Conservation (phyloP, 2,797 vertebrate genomes). For the Sandelia bainsii region DNA sequence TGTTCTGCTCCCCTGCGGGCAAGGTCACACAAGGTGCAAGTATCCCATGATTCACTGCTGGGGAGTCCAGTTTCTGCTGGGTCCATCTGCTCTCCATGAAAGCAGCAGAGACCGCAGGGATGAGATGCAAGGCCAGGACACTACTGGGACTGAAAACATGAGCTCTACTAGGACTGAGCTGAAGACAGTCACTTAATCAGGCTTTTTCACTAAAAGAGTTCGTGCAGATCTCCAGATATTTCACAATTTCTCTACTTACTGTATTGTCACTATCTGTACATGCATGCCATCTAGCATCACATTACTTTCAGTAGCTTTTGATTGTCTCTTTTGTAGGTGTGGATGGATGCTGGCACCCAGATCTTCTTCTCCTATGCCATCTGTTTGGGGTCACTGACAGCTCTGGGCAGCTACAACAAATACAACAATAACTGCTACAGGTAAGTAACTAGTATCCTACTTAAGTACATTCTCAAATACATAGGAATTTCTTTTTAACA, state of each 20-base stretch:
- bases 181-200: not conserved
- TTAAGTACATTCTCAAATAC: not conserved
- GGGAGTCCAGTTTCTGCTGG: conserved; percentile 61
- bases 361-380: conserved; percentile 97
- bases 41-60: conserved; percentile 61
- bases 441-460: conserved; percentile 67
- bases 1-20: conserved; percentile 10
- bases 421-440: conserved; percentile 96
- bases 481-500: not conserved
- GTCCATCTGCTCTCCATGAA: conserved; percentile 75
- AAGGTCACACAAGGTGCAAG: conserved; percentile 47
- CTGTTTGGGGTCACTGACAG: conserved; percentile 91
- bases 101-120: conserved; percentile 39
- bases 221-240: too few relatives aligned
- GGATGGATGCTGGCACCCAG: conserved; percentile 97
- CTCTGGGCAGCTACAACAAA: conserved; percentile 95
- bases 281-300: not conserved
- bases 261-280: not conserved
- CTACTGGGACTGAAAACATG: conserved; percentile 62
- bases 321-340: conserved; percentile 83
- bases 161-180: conserved; percentile 27
- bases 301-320: not conserved
- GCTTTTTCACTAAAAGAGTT: not conserved
- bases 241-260: not conserved
- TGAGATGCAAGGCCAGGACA: conserved; percentile 53